These are phyloP conservation scores for Paguma larvata DNA, from an alignment of 2,797 vertebrate species.

Conservation along the genomic window DNA sequence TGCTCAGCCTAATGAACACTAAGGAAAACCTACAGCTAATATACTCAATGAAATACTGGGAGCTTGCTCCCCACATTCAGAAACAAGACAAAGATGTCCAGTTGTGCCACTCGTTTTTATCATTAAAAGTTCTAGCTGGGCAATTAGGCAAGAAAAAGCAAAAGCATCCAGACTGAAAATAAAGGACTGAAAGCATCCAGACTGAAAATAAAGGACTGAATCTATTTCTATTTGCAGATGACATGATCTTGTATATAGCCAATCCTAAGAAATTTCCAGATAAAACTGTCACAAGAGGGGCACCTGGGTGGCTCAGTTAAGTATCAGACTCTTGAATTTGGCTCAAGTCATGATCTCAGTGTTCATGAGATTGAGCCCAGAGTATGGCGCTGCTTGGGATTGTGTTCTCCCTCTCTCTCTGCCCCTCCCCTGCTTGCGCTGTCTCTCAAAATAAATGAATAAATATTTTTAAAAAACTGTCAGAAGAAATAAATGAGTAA, in stretches of 20 bases:
- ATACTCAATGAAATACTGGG: not conserved
- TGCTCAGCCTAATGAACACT: not conserved
- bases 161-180: not conserved
- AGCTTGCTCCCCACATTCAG: not conserved
- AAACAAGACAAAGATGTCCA: not conserved
- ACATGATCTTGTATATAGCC: not conserved
- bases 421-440: too few species aligned
- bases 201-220: constrained; percentile 7
- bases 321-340: too few species aligned
- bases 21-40: not conserved
- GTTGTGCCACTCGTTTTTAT: not conserved
- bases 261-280: not conserved
- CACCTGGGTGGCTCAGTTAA: too few species aligned
- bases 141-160: constrained; percentile 10
- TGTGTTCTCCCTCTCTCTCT: too few species aligned
- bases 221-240: not conserved
- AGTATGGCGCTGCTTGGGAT: too few species aligned
- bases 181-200: not conserved
- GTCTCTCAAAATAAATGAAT: too few species aligned
- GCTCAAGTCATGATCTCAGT: too few species aligned
- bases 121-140: not conserved
- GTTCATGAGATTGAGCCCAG: too few species aligned
- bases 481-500: not conserved
- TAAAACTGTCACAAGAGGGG: not conserved
- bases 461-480: not conserved